Base-by-base conservation (phyloP, 2,888 invertebrate genomes). In the Enoplolaimus lenunculus region DNA sequence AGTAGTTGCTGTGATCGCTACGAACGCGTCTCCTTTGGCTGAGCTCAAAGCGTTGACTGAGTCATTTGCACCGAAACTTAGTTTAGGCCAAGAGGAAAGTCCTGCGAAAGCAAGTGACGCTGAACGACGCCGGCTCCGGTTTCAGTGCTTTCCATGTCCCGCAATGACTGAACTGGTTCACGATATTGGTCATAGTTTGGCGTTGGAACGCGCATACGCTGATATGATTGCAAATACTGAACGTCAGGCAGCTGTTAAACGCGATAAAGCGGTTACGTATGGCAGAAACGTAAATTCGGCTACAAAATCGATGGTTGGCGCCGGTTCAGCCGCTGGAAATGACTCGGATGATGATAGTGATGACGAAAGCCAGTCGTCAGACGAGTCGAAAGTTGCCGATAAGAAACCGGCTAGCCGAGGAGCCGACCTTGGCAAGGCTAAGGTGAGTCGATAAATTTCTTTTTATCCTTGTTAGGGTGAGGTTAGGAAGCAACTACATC, bases 81-180 rank as follows among this genome's bases (percentile, higher is more conserved):
- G 7, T 7, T 13, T 13, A 45, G 21, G 7, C 7, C 7, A 7
- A 7, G 45, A 45, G 21, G 45, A 45, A 45, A 13, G 26, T 13
- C 3, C 28, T 13, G 31, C 67, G 34, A 2, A 7, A 29, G n/a
- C 33, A 13, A n/a, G 34, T 34, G n/a, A 31, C 31, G 30, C 30
- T n/a, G 34, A 66, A 31, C 31, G 34, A 34, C 67, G 34, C 7
- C 28, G 33, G 13, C 31, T 34, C 3, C 30, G 34, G n/a, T 66
- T 66, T 31, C 67, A 66, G 67, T 66, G 67, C 34, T 66, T 66
- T 66, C 67, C 67, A 26, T 66, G 67, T 34, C 67, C 67, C 33
- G 26, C 67, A 13, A 66, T 66, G 33, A 66, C 67, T n/a, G 67
- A 66, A 34, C 28, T 66, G 7, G 30, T 66, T 21, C 67, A 66